Evolutionary conservation across 2,113 vertebrate species (phyloP).

Genomic region (Fregetta grallaria): DNA sequence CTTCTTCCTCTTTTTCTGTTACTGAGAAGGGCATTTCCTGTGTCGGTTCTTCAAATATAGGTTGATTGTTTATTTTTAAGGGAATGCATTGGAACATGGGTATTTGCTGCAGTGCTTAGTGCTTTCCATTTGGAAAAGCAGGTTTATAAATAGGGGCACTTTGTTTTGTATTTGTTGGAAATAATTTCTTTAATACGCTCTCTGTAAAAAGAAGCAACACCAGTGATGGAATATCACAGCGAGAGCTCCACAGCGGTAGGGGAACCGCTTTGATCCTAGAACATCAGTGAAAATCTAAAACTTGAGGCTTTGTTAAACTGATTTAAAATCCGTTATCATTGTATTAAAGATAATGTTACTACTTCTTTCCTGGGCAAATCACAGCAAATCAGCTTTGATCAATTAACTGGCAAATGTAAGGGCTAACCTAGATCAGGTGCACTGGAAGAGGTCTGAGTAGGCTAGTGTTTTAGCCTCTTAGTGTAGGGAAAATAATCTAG

Average conservation of each 20-base stretch:
- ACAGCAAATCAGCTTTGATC: neutral
- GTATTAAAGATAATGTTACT: neutral
- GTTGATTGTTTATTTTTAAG: neutral
- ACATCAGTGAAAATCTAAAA: neutral
- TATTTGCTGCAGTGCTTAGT: neutral
- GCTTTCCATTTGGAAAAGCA: neutral
- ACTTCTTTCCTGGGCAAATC: neutral
- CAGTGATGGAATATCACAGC: neutral
- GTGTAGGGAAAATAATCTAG: neutral
- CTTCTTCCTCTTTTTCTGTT: neutral
- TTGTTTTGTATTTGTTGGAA: neutral
- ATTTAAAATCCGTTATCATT: neutral
- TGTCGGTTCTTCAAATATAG: neutral
- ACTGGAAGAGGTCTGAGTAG: neutral
- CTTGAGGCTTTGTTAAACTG: neutral
- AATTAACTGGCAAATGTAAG: neutral
- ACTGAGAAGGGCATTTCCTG: neutral
- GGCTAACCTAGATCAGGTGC: neutral
- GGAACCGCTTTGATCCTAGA: neutral
- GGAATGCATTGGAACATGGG: neutral
- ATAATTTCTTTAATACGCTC: fast-evolving
- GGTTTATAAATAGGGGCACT: neutral
- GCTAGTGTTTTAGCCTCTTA: neutral
- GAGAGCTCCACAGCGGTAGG: neutral
- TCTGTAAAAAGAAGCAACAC: neutral